Evolutionary conservation across 37 sponge, comb jelly and placozoan genomes (phyloP).

Genomic region (Bolinopsis microptera): DNA sequence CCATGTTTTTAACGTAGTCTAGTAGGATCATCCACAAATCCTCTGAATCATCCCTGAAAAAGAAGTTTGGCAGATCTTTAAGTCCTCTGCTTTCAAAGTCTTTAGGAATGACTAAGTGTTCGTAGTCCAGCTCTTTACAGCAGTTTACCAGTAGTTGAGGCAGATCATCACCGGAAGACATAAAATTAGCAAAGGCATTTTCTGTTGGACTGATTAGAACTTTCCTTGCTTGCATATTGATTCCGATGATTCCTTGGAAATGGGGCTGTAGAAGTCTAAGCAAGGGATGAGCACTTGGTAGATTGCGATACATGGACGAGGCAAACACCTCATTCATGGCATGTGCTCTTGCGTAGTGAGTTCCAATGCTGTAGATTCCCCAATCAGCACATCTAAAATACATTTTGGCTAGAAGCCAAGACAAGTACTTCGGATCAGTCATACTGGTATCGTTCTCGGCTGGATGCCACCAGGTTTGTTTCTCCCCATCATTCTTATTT

Average conservation of each 20-base stretch:
- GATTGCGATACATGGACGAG: background rate
- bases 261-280: background rate
- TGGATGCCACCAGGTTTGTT: background rate
- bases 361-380: background rate
- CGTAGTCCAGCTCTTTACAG: background rate
- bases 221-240: background rate
- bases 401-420: constrained; percentile 31
- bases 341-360: constrained; percentile 11
- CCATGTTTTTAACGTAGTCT: background rate
- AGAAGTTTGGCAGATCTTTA: background rate
- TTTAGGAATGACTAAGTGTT: background rate
- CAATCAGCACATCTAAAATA: constrained; percentile 16
- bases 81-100: background rate
- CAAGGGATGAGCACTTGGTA: background rate
- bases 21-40: background rate
- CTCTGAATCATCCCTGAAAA: background rate
- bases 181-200: background rate
- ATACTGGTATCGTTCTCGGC: background rate
- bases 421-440: background rate
- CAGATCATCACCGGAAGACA: constrained; percentile 16
- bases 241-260: background rate
- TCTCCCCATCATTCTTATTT: background rate
- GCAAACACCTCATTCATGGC: constrained; percentile 18
- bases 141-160: background rate
- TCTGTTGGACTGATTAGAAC: background rate